Base-by-base conservation (phyloP, 2,888 invertebrate species). In the Malacosoma neustria region DNA sequence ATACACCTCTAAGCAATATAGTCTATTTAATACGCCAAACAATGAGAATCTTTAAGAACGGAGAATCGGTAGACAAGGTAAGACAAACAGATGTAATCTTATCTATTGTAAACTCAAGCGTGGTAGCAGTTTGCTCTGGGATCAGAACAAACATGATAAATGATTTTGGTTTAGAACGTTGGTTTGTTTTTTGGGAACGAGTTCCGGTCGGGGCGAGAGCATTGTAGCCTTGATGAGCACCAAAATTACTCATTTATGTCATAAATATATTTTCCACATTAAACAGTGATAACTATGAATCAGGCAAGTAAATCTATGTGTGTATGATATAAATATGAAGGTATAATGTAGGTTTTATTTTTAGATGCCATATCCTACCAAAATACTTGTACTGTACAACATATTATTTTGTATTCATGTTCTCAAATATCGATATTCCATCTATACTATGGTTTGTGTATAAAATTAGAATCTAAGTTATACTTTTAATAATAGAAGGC, bases 71-170 rank as follows among this genome's bases (percentile, higher is more conserved):
- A 73, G 72, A 68, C 77, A 70, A 75, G 71, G 68, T 73, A 84
- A 82, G 82, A 77, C 84, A 82, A 80, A 80, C 79, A 66, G 42
- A 51, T 57, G 59, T 73, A 72, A 84, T 85, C 85, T 85, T 81
- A 85, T 85, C 85, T 80, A 69, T 50, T 57, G 72, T 67, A 85
- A 84, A 85, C 84, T 80, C 61, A 81, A 84, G 63, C 74, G 76
- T 79, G 71, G 85, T 84, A 84, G 85, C 85, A 79, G 84, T 85
- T 82, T 85, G 80, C 73, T 75, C 76, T 81, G 68, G 74, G 79
- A 70, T 77, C 73, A 74, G 66, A 69, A 71, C 74, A 84, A 81
- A 84, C 82, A 80, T 77, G 85, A 85, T 82, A 85, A 84, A 82
- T 81, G 69, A 77, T 72, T 84, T 81, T 70, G 75, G 72, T 79